Evolutionary conservation across 2,888 invertebrate species (phyloP).

Genomic region (Apotomis capreana): DNA sequence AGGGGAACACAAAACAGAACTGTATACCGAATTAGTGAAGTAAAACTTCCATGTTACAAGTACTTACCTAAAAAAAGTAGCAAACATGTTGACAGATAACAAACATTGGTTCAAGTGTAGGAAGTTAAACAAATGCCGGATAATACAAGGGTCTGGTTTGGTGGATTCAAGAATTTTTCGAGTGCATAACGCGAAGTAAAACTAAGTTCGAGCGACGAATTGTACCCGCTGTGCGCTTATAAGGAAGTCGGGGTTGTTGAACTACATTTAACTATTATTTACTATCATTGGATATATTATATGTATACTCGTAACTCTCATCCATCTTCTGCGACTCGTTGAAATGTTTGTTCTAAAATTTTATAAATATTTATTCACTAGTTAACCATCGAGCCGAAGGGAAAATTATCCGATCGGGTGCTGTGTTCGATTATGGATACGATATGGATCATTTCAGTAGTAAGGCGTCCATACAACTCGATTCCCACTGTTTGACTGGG

Average conservation of each 20-base stretch:
- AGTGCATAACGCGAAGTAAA: not conserved
- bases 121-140: not conserved
- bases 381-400: too few species aligned
- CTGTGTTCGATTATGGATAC: too few species aligned
- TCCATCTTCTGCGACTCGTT: not conserved
- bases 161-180: not conserved
- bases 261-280: not conserved
- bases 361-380: too few species aligned
- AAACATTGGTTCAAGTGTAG: not conserved
- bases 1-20: constrained; percentile 22
- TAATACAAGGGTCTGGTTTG: not conserved
- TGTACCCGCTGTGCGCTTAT: not conserved
- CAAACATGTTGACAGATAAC: not conserved
- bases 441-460: too few species aligned
- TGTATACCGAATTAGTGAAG: not conserved
- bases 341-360: not conserved
- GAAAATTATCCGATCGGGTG: too few species aligned
- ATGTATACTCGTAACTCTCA: too few species aligned
- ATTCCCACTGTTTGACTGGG: too few species aligned
- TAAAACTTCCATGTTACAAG: constrained; percentile 8
- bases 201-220: not conserved
- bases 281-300: not conserved
- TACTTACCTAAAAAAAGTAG: not conserved
- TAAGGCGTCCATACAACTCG: too few species aligned
- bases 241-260: not conserved